A percentile compares a stretch with the other conserved stretches of the same genome.
Evolutionary conservation across 2,888 invertebrate species (phyloP).

Genomic region (Lycia hirtaria): DNA sequence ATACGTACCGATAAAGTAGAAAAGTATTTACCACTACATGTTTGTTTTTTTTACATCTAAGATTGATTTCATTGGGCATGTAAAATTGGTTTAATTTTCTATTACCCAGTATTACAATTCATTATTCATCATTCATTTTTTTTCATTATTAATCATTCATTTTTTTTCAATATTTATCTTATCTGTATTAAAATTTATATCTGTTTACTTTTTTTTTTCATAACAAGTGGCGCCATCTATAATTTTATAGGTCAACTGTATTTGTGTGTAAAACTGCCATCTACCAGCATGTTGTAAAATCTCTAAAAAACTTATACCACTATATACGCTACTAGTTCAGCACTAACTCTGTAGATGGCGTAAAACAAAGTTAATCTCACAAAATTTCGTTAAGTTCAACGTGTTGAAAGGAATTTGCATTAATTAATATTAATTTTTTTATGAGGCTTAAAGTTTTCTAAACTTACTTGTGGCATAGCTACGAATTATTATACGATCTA

Average conservation of each 20-base stretch:
- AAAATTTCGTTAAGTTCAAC: too few relatives aligned
- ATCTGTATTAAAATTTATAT: background rate
- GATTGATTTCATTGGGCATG: too few relatives aligned
- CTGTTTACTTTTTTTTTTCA: background rate
- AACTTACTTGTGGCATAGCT: too few relatives aligned
- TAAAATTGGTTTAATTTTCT: background rate
- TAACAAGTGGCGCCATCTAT: background rate
- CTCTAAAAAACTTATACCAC: background rate
- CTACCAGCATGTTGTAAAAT: background rate
- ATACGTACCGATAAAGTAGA: too few relatives aligned
- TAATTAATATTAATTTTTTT: too few relatives aligned
- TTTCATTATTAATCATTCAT: background rate
- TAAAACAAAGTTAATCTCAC: background rate
- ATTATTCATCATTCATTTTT: background rate
- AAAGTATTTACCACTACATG: too few relatives aligned
- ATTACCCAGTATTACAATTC: background rate
- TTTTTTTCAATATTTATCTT: too few relatives aligned
- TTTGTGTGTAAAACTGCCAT: conserved; percentile 1
- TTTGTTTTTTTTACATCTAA: too few relatives aligned
- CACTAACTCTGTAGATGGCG: background rate
- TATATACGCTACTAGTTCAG: background rate
- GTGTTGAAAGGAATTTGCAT: too few relatives aligned
- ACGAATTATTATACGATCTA: background rate
- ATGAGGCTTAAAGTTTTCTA: too few relatives aligned
- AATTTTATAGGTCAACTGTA: background rate